These are phyloP conservation scores for Chrysaora quinquecirrha DNA, from an alignment of 30 jellyfish, hydroid and myxozoan genomes.

Conservation along the genomic window DNA sequence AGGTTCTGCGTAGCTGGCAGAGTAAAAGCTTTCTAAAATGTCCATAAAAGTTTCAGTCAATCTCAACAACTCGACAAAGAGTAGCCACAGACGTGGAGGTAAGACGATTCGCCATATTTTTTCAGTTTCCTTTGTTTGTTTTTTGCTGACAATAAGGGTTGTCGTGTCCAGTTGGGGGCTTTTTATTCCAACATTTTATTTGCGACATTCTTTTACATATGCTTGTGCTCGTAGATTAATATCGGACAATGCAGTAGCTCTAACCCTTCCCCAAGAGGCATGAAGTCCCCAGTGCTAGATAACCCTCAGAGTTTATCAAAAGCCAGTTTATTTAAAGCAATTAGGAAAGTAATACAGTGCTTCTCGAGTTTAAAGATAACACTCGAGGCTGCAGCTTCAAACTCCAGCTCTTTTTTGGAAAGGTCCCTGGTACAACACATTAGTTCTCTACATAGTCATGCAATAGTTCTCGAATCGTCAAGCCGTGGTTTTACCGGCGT, in stretches of 20 bases:
- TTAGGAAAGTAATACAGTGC: too few relatives aligned
- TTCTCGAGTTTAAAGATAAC: too few relatives aligned
- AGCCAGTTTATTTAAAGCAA: too few relatives aligned
- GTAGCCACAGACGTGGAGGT: slow-evolving; percentile 26
- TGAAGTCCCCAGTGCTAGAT: too few relatives aligned
- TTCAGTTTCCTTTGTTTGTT: slow-evolving; percentile 1
- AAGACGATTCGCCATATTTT: background rate
- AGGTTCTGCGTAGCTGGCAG: background rate
- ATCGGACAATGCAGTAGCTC: background rate
- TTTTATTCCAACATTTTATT: background rate
- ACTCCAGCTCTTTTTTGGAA: too few relatives aligned
- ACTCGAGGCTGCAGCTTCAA: too few relatives aligned
- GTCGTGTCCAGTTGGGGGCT: background rate
- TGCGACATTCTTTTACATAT: background rate
- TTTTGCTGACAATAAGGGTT: background rate
- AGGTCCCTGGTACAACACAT: too few relatives aligned
- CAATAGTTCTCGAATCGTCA: too few relatives aligned
- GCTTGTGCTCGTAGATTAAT: background rate
- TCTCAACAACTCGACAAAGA: background rate
- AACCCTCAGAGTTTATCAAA: too few relatives aligned
- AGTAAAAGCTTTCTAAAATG: background rate
- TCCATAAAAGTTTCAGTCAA: slow-evolving; percentile 52
- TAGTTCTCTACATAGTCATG: too few relatives aligned
- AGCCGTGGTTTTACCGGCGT: too few relatives aligned
- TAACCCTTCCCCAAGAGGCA: too few relatives aligned